Conservation (phyloP, 2,113 vertebrate species). For the Syngnathus floridae region DNA sequence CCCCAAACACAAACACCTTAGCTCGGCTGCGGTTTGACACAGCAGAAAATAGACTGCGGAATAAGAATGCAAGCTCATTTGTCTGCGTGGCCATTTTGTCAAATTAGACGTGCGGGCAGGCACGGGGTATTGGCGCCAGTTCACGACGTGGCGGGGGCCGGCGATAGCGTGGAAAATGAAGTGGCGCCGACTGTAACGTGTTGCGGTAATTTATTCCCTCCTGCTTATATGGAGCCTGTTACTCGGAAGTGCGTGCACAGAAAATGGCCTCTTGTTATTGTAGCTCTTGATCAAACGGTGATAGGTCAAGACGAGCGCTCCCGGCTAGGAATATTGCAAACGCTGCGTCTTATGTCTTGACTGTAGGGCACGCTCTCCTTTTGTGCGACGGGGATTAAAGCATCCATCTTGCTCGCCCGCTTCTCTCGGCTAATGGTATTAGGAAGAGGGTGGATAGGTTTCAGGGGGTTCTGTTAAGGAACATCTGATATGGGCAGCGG, state of each 20-base stretch:
- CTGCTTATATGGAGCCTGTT: slow-evolving; percentile 32
- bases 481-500: slow-evolving; percentile 67
- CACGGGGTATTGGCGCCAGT: slow-evolving; percentile 31
- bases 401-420: slow-evolving; percentile 62
- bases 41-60: slow-evolving; percentile 46
- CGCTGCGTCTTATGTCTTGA: slow-evolving; percentile 60
- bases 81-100: slow-evolving; percentile 52
- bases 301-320: slow-evolving; percentile 40
- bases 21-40: slow-evolving; percentile 52
- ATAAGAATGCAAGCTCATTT: slow-evolving; percentile 38
- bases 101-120: slow-evolving; percentile 50
- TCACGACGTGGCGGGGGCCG: slow-evolving; percentile 2
- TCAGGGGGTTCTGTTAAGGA: slow-evolving; percentile 68
- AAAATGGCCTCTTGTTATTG: slow-evolving; percentile 57
- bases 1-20: slow-evolving; percentile 20
- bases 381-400: slow-evolving; percentile 65
- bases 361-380: slow-evolving; percentile 52
- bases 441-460: slow-evolving; percentile 67
- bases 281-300: slow-evolving; percentile 44
- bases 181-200: slow-evolving; percentile 33
- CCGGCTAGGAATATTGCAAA: slow-evolving; percentile 19
- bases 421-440: slow-evolving; percentile 64
- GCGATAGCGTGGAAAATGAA: slow-evolving; percentile 44
- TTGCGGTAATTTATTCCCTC: slow-evolving; percentile 28
- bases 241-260: slow-evolving; percentile 26